Conservation (phyloP, 2,888 invertebrate species). For the Celastrina argiolus region DNA sequence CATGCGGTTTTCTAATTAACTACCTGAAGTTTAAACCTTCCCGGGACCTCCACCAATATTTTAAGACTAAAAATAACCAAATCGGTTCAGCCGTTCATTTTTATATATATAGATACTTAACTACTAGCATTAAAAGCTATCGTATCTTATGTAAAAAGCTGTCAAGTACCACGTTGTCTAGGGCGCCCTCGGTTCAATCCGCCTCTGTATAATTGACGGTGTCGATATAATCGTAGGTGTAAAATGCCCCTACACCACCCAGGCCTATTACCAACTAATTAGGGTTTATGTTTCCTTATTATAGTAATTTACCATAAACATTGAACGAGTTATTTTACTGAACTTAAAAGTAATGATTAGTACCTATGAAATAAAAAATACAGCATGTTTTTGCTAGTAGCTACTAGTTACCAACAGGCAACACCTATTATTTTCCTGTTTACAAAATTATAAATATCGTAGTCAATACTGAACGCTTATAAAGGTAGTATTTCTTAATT, state of each 20-base stretch:
- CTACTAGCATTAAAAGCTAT: not conserved
- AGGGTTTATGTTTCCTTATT: constrained; percentile 14
- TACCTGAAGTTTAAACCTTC: no score
- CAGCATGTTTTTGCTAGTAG: not conserved
- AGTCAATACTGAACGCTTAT: not conserved
- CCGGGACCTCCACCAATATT: no score
- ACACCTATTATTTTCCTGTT: not conserved
- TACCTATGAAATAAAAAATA: not conserved
- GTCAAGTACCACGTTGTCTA: not conserved
- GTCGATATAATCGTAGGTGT: constrained; percentile 23
- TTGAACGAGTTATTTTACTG: constrained; percentile 5
- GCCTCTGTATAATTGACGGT: constrained; percentile 17
- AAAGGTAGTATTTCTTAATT: no score
- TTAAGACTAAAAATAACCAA: no score
- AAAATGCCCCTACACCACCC: constrained; percentile 12
- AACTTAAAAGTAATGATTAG: constrained; percentile 4
- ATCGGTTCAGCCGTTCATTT: no score
- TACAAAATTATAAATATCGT: not conserved
- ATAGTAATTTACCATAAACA: not conserved
- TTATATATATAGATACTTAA: not conserved
- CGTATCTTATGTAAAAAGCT: no score
- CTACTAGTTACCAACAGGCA: not conserved
- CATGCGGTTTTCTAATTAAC: no score
- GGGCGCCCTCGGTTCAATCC: not conserved
- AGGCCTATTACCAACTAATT: not conserved